Evolutionary conservation across 2,113 vertebrate genomes (phyloP).

Genomic region (Dromiciops gliroides): DNA sequence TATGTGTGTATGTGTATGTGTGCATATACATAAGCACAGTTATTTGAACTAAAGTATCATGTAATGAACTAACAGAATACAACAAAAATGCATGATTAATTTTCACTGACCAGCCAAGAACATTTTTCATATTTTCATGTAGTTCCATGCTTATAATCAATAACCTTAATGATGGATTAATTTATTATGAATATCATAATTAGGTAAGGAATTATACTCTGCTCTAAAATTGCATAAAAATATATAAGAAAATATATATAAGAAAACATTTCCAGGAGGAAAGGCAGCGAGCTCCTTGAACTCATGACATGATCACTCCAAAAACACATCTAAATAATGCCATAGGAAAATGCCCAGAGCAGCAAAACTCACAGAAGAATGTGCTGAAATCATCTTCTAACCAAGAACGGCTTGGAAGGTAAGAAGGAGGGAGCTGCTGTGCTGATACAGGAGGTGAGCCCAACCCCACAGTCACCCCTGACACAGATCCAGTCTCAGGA

Average conservation of each 20-base stretch:
- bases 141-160: conserved; percentile 24
- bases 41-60: conserved; percentile 4
- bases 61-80: conserved; percentile 45
- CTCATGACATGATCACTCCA: no score
- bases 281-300: no score
- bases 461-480: no score
- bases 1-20: neutral
- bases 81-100: conserved; percentile 33
- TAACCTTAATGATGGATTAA: neutral
- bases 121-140: conserved; percentile 21
- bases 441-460: no score
- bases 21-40: neutral
- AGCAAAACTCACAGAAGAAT: no score
- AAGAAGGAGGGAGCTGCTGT: no score
- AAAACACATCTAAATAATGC: no score
- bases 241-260: neutral
- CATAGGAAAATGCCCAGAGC: no score
- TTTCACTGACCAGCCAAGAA: conserved; percentile 40
- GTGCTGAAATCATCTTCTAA: no score
- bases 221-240: neutral
- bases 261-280: no score
- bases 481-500: no score
- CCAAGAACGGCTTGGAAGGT: no score
- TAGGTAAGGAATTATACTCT: neutral
- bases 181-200: neutral